Base-by-base conservation (phyloP, 1,140 invertebrate species). In the Catajapyx aquilonaris region DNA sequence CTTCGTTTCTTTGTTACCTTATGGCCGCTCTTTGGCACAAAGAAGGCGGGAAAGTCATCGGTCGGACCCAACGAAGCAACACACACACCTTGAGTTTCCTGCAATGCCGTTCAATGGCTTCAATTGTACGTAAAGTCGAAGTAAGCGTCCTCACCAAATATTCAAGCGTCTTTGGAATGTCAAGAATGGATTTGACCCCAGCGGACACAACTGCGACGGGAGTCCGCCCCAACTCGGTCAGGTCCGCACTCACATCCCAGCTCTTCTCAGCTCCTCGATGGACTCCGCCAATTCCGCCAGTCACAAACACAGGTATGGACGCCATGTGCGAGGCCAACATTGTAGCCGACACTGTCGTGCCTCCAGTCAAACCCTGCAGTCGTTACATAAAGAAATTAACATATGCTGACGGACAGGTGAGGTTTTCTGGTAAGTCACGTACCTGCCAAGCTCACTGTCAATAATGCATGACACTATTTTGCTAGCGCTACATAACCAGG, bases 131-230 rank as follows among this genome's bases (percentile, higher is more conserved):
- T 11, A 5, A 11, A 15, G 16, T 33, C 25, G 16, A 13, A 31
- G 5, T 37, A 13, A 20, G n/a, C 16, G 16, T 5, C 17, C 50
- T 64, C 62, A 80, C 85, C 61, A 99, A 59, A 53, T 78, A 94
- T 56, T 99, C 94, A 20, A 99, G 61, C 1, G 93, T 97, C 49
- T 77, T 76, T 1, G 69, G 73, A 49, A 98, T 90, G 54, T 98
- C 94, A 20, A 98, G 62, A 48, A 99, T 97, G 22, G 90, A 93
- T 63, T 99, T 99, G 23, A 94, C 71, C 11, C 94, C 94, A 48
- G 88, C 84, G 43, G 84, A 95, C 1, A 98, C 73, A 9, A 97
- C 88, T 38, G 81, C 69, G 1, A 95, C 71, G 5, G 77, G 73
- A 40, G 76, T 91, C 34, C 73, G 62, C 4, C 87, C 78, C 17